A percentile compares a stretch with the other conserved stretches of the same genome.
Conservation (phyloP, 2,113 vertebrate genomes). For the Pyrgilauda ruficollis region DNA sequence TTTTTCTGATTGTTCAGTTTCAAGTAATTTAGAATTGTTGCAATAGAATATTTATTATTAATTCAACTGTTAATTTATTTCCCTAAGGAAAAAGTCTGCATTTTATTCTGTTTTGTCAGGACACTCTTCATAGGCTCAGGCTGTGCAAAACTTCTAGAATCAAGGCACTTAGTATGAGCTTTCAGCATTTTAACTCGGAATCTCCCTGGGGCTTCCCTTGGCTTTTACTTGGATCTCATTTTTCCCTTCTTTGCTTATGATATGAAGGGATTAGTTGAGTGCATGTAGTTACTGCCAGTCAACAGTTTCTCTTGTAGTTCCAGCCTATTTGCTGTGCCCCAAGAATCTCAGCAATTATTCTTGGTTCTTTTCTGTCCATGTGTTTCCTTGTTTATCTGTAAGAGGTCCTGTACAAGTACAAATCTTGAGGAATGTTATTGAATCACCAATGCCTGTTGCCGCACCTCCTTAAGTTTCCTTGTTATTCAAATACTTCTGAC, state of each 20-base stretch:
- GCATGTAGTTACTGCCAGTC: neutral
- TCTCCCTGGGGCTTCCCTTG: neutral
- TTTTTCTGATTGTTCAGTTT: neutral
- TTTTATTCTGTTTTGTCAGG: neutral
- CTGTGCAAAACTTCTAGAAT: neutral
- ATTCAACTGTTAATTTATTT: neutral
- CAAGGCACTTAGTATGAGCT: neutral
- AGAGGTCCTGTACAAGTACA: neutral
- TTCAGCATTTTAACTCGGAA: neutral
- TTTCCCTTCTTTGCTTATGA: neutral
- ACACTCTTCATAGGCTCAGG: neutral
- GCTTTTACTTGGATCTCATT: neutral
- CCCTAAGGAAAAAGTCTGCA: neutral
- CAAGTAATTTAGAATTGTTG: neutral
- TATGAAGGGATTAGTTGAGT: neutral
- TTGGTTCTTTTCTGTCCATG: neutral
- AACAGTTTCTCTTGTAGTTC: neutral
- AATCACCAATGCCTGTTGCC: neutral
- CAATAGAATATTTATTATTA: neutral
- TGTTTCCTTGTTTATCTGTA: neutral
- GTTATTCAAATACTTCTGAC: neutral
- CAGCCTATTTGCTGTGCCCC: neutral
- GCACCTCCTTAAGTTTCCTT: neutral
- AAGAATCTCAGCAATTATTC: neutral
- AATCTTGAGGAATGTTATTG: neutral